phyloP scores from a whole-genome alignment of 2,888 invertebrate species.

The Chelonus formosanus region DNA sequence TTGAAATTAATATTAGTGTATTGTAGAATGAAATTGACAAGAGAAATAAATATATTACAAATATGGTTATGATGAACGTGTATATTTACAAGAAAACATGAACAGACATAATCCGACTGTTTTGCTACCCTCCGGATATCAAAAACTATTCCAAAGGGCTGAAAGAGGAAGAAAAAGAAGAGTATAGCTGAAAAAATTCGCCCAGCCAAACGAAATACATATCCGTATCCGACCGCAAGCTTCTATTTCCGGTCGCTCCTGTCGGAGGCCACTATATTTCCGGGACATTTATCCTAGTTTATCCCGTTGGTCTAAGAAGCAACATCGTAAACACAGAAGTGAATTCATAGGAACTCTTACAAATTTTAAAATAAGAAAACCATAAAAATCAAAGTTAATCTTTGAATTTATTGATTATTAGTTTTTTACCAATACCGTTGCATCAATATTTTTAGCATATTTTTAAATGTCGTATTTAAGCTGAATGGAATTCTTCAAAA shows the following conservation, averaged over 20 bases:
- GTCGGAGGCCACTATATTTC: constrained; percentile 65
- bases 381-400: no score
- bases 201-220: constrained; percentile 66
- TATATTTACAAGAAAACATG: constrained; percentile 5
- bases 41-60: neutral
- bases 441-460: no score
- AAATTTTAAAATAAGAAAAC: neutral
- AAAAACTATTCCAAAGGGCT: constrained; percentile 52
- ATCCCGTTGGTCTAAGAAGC: constrained; percentile 57
- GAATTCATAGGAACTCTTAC: neutral
- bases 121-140: constrained; percentile 59
- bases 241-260: constrained; percentile 68
- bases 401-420: no score
- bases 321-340: constrained; percentile 10
- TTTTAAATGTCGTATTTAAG: no score
- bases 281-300: constrained; percentile 70
- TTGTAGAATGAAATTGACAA: no score
- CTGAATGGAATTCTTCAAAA: no score
- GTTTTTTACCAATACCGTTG: no score
- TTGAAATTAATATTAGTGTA: no score
- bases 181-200: constrained; percentile 51
- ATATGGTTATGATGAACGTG: neutral
- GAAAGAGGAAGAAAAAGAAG: constrained; percentile 31
- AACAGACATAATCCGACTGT: neutral
- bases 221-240: constrained; percentile 68